phyloP scores from a whole-genome alignment of 2,888 invertebrate genomes.

The Sycophila texana region DNA sequence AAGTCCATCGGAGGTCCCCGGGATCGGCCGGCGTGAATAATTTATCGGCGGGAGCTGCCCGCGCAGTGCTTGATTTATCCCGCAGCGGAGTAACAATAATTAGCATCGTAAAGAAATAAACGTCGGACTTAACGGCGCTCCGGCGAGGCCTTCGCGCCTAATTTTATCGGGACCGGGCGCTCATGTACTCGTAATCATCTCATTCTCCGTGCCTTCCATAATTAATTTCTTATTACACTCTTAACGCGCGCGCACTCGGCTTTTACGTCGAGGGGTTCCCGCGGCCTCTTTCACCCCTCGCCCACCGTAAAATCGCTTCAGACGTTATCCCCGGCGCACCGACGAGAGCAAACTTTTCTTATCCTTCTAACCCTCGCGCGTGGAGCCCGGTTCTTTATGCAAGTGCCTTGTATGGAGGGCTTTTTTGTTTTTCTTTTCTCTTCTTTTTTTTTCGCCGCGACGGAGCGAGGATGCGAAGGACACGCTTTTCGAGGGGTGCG shows the following conservation, averaged over 20 bases:
- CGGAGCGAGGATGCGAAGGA: neutral
- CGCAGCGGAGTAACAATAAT: conserved; percentile 13
- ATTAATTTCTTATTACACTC: conserved; percentile 55
- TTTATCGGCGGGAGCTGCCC: neutral
- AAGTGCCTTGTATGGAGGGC: too few relatives aligned
- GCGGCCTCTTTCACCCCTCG: conserved; percentile 38
- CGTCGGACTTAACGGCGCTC: neutral
- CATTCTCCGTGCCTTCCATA: conserved; percentile 38
- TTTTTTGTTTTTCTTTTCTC: too few relatives aligned
- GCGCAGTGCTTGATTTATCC: neutral
- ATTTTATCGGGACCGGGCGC: conserved; percentile 34
- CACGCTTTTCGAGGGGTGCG: neutral
- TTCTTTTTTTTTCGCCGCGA: too few relatives aligned
- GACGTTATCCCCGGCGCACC: conserved; percentile 43
- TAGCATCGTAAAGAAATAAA: conserved; percentile 26
- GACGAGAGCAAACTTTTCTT: conserved; percentile 40
- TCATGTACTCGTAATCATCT: conserved; percentile 51
- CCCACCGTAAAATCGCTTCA: conserved; percentile 47
- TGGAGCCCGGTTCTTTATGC: neutral
- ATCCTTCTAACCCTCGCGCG: conserved; percentile 48
- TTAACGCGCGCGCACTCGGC: conserved; percentile 58
- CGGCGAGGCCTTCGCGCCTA: neutral
- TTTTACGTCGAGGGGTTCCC: conserved; percentile 54
- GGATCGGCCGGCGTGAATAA: neutral
- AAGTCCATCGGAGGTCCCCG: neutral